phyloP scores from a whole-genome alignment of 2,888 invertebrate species.

The Bimastos eiseni region DNA sequence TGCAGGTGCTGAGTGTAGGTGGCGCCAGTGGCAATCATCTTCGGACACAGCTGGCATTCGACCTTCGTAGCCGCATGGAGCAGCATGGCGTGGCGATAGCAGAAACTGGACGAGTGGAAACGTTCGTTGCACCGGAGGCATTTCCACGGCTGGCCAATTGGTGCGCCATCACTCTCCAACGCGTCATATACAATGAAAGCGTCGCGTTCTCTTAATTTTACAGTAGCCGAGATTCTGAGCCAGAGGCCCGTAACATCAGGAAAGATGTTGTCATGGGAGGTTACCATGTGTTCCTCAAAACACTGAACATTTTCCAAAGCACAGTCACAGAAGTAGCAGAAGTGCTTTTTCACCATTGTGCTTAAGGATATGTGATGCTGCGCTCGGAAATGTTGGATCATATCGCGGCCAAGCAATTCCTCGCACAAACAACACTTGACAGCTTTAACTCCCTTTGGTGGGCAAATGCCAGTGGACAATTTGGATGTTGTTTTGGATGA shows the following conservation, averaged over 20 bases:
- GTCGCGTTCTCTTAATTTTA: not conserved
- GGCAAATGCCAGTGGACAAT: not conserved
- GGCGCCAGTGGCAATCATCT: not conserved
- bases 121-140: not conserved
- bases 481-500: not conserved
- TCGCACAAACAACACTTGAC: not conserved
- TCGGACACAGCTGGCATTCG: slow-evolving; percentile 10
- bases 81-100: not conserved
- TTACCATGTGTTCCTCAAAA: not conserved
- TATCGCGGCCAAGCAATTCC: not conserved
- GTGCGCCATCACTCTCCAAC: not conserved
- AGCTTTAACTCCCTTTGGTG: not conserved
- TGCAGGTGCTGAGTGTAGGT: slow-evolving; percentile 8
- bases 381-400: not conserved
- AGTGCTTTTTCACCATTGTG: not conserved
- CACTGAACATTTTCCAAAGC: not conserved
- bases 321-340: slow-evolving; percentile 14
- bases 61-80: not conserved
- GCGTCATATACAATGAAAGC: not conserved
- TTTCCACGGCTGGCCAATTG: not conserved
- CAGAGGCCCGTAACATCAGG: not conserved
- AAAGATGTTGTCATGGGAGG: not conserved
- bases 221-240: not conserved
- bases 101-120: not conserved
- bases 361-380: not conserved